These are phyloP conservation scores for Tenualosa ilisha DNA, from an alignment of 2,797 vertebrate genomes.

Conservation along the genomic window DNA sequence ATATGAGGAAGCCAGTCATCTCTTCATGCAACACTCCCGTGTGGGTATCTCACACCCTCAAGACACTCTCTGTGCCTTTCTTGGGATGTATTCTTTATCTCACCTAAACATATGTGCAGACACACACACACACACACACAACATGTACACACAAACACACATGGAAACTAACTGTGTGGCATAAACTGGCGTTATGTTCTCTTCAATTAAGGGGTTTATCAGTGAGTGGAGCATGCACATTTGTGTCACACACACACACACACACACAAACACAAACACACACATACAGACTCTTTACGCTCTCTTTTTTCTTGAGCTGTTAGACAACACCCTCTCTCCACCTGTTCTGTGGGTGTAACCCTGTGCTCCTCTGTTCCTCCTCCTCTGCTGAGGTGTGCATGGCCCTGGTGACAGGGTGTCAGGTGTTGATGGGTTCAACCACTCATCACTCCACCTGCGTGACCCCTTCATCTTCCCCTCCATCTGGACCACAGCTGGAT, in stretches of 20 bases:
- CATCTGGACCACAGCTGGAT: neutral
- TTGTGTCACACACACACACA: neutral
- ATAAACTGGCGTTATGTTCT: too few species aligned
- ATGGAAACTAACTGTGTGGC: too few species aligned
- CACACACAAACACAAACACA: neutral
- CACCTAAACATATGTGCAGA: neutral
- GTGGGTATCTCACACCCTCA: neutral
- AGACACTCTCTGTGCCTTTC: neutral
- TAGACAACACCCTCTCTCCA: neutral
- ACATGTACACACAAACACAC: neutral
- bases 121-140: neutral
- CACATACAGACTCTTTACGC: neutral
- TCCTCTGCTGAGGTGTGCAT: neutral
- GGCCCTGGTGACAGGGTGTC: neutral
- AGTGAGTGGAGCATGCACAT: neutral
- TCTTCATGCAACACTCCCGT: neutral
- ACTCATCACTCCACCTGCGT: neutral
- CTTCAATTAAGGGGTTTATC: too few species aligned
- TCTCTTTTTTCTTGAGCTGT: neutral
- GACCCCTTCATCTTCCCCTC: neutral
- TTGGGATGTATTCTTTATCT: neutral
- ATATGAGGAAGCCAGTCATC: neutral
- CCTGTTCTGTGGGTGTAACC: neutral
- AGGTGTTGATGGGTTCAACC: neutral
- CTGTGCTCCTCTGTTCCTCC: neutral